These are phyloP conservation scores for Drosophila imparisetae DNA, from an alignment of 2,888 invertebrate species.

Conservation along the genomic window DNA sequence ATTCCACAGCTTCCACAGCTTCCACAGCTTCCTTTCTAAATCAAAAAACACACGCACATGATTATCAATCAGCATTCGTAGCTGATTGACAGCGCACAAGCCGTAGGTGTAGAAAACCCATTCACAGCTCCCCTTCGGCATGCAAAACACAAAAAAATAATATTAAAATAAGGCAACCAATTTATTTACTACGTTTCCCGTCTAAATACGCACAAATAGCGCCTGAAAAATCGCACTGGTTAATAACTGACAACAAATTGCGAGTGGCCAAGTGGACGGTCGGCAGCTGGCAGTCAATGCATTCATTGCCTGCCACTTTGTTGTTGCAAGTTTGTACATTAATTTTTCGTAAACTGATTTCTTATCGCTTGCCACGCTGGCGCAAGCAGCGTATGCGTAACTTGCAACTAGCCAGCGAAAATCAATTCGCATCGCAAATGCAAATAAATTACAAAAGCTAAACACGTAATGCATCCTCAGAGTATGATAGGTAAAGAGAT, in stretches of 20 bases:
- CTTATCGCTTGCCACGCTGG: conserved; percentile 61
- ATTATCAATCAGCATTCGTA: conserved; percentile 69
- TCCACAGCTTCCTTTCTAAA: conserved; percentile 73
- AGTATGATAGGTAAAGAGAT: background rate
- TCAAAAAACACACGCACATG: conserved; percentile 56
- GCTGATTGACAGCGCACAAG: conserved; percentile 63
- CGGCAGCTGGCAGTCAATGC: conserved; percentile 34
- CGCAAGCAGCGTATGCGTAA: conserved; percentile 70
- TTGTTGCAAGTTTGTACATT: conserved; percentile 55
- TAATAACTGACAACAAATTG: conserved; percentile 79
- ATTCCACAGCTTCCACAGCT: conserved; percentile 10
- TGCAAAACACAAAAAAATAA: conserved; percentile 30
- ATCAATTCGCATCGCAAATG: conserved; percentile 64
- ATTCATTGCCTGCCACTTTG: conserved; percentile 23
- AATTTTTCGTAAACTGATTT: conserved; percentile 69
- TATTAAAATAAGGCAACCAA: background rate
- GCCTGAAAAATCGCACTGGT: conserved; percentile 66
- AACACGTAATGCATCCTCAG: conserved; percentile 8
- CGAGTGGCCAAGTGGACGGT: conserved; percentile 34
- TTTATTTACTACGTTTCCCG: conserved; percentile 18
- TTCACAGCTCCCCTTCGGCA: conserved; percentile 22
- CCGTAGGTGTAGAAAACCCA: conserved; percentile 73
- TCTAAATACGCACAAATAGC: conserved; percentile 47
- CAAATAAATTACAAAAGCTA: conserved; percentile 61
- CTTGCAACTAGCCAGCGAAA: conserved; percentile 50